Conservation (phyloP, 2,888 invertebrate genomes). For the Erebia aethiops region DNA sequence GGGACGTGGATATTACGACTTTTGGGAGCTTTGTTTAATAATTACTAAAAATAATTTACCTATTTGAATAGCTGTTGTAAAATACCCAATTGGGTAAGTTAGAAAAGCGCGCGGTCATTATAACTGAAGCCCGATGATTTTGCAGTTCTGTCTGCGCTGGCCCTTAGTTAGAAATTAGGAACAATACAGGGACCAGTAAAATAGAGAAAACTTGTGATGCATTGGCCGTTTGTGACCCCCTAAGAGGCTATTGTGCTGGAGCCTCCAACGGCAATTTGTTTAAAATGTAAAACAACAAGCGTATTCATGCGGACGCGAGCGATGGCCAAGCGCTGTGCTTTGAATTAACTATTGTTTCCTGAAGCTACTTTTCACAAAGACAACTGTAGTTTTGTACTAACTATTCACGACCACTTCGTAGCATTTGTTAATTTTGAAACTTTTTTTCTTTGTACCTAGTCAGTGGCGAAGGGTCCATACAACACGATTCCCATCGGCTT, state of each 20-base stretch:
- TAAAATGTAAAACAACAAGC: constrained; percentile 56
- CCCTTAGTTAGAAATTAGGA: neutral
- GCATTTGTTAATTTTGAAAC: constrained; percentile 28
- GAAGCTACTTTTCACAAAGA: constrained; percentile 45
- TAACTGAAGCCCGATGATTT: too few species aligned
- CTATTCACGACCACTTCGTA: constrained; percentile 46
- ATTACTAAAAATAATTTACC: too few species aligned
- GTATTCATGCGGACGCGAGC: constrained; percentile 53
- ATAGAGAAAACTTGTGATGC: constrained; percentile 47
- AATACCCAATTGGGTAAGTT: too few species aligned
- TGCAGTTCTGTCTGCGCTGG: too few species aligned
- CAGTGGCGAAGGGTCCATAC: too few species aligned
- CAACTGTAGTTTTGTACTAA: constrained; percentile 39
- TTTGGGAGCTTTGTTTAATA: too few species aligned
- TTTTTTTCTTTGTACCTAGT: neutral
- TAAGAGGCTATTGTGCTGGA: constrained; percentile 57
- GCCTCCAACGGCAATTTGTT: constrained; percentile 68
- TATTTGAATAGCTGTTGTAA: too few species aligned
- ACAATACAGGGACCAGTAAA: constrained; percentile 21
- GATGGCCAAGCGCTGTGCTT: constrained; percentile 47
- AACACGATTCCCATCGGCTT: too few species aligned
- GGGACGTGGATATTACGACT: too few species aligned
- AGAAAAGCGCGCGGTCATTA: too few species aligned
- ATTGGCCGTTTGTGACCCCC: constrained; percentile 49
- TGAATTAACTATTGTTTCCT: constrained; percentile 63